Percentiles rank a stretch among this genome's conserved stretches.
These are phyloP conservation scores for Pampusana beccarii DNA, from an alignment of 2,113 vertebrate species.

Conservation along the genomic window DNA sequence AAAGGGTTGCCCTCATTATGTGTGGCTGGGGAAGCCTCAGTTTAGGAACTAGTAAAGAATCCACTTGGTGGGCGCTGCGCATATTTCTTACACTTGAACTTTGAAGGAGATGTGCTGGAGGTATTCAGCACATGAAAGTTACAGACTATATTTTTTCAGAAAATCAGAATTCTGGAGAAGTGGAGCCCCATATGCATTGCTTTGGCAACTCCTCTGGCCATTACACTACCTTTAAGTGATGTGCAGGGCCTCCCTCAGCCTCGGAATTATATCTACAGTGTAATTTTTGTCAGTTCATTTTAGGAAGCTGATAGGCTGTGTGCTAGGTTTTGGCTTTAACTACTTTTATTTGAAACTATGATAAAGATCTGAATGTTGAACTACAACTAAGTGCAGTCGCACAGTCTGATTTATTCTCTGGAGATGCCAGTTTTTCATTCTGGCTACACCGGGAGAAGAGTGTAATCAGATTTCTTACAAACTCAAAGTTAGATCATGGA, in stretches of 20 bases:
- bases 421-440: neutral
- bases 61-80: neutral
- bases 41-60: neutral
- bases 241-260: neutral
- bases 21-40: neutral
- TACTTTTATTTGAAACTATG: neutral
- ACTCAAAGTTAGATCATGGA: fast-evolving
- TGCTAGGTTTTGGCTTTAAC: neutral
- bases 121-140: neutral
- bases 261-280: neutral
- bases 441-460: neutral
- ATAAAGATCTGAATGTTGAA: neutral
- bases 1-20: neutral
- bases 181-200: neutral
- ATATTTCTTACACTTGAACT: neutral
- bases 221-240: neutral
- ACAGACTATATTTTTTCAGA: neutral
- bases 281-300: neutral
- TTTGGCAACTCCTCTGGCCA: neutral
- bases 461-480: neutral
- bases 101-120: neutral
- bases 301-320: neutral
- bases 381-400: neutral
- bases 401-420: neutral
- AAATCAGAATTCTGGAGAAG: neutral